Conservation (phyloP, 2,797 vertebrate species). For the Crypturellus tataupa region DNA sequence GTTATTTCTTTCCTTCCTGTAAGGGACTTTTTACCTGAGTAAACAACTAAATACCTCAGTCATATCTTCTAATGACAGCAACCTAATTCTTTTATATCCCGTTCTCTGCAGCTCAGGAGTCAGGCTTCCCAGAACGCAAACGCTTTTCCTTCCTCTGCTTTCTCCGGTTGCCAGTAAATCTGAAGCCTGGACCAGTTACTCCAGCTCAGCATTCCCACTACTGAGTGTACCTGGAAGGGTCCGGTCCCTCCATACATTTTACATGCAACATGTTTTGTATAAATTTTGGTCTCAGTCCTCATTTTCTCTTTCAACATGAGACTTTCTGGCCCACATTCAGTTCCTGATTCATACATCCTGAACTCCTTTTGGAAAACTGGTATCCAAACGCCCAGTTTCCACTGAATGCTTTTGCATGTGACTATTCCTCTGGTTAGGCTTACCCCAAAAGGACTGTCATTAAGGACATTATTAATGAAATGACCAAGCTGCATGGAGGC, state of each 20-base stretch:
- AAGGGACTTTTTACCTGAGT: background rate
- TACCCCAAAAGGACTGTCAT: background rate
- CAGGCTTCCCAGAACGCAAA: background rate
- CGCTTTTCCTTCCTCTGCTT: background rate
- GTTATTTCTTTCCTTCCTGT: background rate
- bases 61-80: background rate
- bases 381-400: background rate
- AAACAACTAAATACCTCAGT: background rate
- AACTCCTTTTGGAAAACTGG: background rate
- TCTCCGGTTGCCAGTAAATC: background rate
- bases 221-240: background rate
- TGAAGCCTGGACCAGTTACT: background rate
- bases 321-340: background rate
- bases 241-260: background rate
- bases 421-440: background rate
- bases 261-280: background rate
- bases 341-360: background rate
- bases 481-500: background rate
- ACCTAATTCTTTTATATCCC: background rate
- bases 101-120: background rate
- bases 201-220: background rate
- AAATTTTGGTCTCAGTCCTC: background rate
- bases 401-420: background rate
- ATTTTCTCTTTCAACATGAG: background rate
- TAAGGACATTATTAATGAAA: background rate